These are phyloP conservation scores for Cyprinus carpio DNA, from an alignment of 2,113 vertebrate genomes.

Conservation along the genomic window DNA sequence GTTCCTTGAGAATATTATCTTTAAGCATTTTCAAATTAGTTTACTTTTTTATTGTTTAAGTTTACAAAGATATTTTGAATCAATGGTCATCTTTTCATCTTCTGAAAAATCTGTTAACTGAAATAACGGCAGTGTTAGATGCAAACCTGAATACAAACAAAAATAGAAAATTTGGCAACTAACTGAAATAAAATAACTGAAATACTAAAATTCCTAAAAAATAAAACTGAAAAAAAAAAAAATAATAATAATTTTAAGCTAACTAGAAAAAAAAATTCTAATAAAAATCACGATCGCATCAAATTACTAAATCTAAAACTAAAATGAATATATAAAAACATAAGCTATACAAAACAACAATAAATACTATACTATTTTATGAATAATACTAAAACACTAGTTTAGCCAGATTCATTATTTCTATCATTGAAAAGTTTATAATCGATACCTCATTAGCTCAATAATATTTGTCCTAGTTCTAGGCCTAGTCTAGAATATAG, in stretches of 20 bases:
- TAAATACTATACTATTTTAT: not conserved
- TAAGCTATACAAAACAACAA: too few relatives aligned
- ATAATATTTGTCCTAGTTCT: slow-evolving; percentile 53
- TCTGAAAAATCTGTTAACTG: too few relatives aligned
- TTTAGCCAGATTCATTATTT: not conserved
- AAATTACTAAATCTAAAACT: not conserved
- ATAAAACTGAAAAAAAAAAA: too few relatives aligned
- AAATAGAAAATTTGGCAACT: too few relatives aligned
- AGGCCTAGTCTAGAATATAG: slow-evolving; percentile 18
- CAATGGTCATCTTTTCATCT: not conserved
- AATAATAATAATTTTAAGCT: too few relatives aligned
- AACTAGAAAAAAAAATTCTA: too few relatives aligned
- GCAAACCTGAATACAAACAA: too few relatives aligned
- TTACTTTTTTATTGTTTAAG: not conserved
- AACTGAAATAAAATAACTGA: too few relatives aligned
- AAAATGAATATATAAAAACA: too few relatives aligned
- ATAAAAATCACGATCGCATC: not conserved
- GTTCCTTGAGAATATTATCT: not conserved
- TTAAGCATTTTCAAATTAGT: not conserved
- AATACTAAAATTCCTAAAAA: too few relatives aligned
- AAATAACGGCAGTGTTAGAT: too few relatives aligned
- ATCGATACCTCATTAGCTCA: not conserved
- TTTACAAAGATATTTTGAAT: not conserved
- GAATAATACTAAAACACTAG: not conserved
- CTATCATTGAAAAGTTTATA: not conserved